phyloP scores from a whole-genome alignment of 1,140 invertebrate species.

The Euschistus heros region DNA sequence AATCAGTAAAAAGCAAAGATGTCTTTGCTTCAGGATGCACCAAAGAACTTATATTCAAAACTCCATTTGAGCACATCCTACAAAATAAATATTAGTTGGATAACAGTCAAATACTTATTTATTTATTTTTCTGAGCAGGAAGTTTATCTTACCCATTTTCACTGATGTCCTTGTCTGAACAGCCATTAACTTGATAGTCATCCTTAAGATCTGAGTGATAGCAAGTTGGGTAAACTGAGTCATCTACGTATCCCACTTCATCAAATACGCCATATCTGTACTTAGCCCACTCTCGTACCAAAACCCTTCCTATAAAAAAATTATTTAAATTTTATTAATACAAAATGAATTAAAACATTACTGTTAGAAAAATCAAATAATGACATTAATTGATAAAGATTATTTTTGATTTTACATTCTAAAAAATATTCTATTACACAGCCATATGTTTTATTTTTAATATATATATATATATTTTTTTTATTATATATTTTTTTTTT shows the following conservation, averaged over 20 bases:
- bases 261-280: constrained; percentile 61
- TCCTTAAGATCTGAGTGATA: constrained; percentile 36
- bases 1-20: constrained; percentile 44
- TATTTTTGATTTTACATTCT: too few species aligned
- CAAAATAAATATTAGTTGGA: constrained; percentile 4
- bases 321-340: neutral
- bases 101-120: neutral
- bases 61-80: constrained; percentile 33
- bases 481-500: too few species aligned
- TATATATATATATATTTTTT: too few species aligned
- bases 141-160: constrained; percentile 37
- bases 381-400: neutral
- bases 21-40: constrained; percentile 39
- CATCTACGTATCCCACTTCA: constrained; percentile 47
- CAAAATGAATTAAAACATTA: constrained; percentile 22
- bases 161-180: constrained; percentile 39
- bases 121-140: neutral
- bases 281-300: constrained; percentile 53
- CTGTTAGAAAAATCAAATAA: neutral
- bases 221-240: constrained; percentile 47
- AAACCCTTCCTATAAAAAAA: constrained; percentile 36
- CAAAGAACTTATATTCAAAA: constrained; percentile 34
- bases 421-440: too few species aligned
- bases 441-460: too few species aligned
- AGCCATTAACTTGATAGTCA: constrained; percentile 36